These are phyloP conservation scores for Hypomecis punctinalis DNA, from an alignment of 2,888 invertebrate species.

Conservation along the genomic window DNA sequence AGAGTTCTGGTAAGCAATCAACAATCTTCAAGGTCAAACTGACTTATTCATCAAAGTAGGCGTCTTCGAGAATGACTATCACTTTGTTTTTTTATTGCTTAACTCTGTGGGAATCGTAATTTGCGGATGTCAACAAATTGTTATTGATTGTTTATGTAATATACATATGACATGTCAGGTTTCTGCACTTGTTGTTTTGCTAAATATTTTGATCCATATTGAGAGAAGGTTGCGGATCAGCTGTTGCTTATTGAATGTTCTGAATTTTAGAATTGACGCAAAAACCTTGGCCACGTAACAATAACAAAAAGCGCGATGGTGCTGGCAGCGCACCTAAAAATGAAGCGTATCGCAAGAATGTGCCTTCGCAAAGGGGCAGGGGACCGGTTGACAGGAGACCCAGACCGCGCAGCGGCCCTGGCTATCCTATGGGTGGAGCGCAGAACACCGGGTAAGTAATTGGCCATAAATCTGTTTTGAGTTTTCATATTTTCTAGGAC, in stretches of 20 bases:
- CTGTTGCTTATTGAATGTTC: not conserved
- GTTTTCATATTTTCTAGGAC: too few relatives aligned
- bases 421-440: constrained; percentile 86
- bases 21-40: constrained; percentile 54
- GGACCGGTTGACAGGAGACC: constrained; percentile 89
- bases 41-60: constrained; percentile 1
- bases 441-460: constrained; percentile 86
- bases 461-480: too few relatives aligned
- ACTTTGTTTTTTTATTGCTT: constrained; percentile 4
- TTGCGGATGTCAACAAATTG: constrained; percentile 12
- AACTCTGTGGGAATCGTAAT: not conserved
- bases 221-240: not conserved
- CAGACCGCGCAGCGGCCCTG: constrained; percentile 85
- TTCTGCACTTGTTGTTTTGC: not conserved
- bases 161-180: not conserved
- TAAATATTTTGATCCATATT: not conserved
- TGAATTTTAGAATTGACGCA: constrained; percentile 67
- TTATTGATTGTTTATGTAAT: constrained; percentile 29
- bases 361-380: constrained; percentile 87
- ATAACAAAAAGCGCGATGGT: constrained; percentile 88
- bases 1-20: constrained; percentile 86
- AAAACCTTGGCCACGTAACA: constrained; percentile 87
- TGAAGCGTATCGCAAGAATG: constrained; percentile 87
- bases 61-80: constrained; percentile 16
- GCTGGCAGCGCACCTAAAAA: constrained; percentile 85